Percentiles rank a stretch among this genome's conserved stretches.
Conservation (phyloP, 2,797 vertebrate genomes). For the Carapus acus region DNA sequence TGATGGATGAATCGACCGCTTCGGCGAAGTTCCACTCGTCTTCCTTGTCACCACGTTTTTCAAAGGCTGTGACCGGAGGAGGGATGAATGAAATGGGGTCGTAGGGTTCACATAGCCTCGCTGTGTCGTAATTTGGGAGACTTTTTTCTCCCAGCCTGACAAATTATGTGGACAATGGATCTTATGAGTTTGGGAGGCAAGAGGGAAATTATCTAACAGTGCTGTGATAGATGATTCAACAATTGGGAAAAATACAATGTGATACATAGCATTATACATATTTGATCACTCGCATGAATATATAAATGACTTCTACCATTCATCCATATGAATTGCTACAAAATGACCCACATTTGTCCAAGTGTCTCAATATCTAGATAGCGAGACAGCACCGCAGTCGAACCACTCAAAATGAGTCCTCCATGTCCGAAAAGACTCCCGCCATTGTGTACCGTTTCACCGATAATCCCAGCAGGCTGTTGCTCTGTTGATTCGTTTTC, state of each 20-base stretch:
- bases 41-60: slow-evolving; percentile 3
- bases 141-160: background rate
- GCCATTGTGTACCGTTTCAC: slow-evolving; percentile 38
- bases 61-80: slow-evolving; percentile 42
- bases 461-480: slow-evolving; percentile 39
- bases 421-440: slow-evolving; percentile 29
- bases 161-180: too few relatives aligned
- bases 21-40: slow-evolving; percentile 15
- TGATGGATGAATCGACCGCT: slow-evolving; percentile 30
- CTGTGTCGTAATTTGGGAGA: slow-evolving; percentile 16
- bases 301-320: too few relatives aligned
- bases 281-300: too few relatives aligned
- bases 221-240: too few relatives aligned
- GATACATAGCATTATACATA: too few relatives aligned
- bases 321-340: too few relatives aligned
- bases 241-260: too few relatives aligned
- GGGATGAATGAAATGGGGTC: slow-evolving; percentile 25
- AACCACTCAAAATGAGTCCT: background rate
- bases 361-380: too few relatives aligned
- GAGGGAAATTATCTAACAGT: too few relatives aligned
- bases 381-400: too few relatives aligned
- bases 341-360: too few relatives aligned
- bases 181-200: too few relatives aligned
- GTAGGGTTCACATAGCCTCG: slow-evolving; percentile 11
- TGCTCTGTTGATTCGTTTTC: slow-evolving; percentile 41